Conservation (phyloP, 2,888 invertebrate genomes). For the Stomorhina lunata region DNA sequence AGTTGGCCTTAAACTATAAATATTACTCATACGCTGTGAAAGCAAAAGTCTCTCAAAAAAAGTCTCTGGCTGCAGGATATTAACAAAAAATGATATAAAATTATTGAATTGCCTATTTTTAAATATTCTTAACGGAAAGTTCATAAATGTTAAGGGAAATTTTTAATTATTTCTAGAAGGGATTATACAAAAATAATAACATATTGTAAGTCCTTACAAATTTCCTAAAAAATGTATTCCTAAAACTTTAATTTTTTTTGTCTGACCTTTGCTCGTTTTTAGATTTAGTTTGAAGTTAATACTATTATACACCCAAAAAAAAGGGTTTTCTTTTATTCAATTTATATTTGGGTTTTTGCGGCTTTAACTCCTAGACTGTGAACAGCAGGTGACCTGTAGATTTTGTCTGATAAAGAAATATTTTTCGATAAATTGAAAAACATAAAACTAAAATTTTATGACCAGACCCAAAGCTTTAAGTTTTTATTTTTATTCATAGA, state of each 20-base stretch:
- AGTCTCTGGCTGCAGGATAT: no score
- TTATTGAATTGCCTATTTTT: no score
- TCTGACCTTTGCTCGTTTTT: not conserved
- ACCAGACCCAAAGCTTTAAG: not conserved
- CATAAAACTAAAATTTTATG: not conserved
- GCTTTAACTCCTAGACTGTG: not conserved
- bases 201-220: no score
- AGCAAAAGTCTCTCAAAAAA: no score
- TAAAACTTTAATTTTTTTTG: not conserved
- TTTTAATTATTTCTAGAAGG: no score
- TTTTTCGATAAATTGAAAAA: not conserved
- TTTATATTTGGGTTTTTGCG: not conserved
- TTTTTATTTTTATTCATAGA: no score
- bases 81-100: no score
- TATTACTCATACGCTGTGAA: not conserved
- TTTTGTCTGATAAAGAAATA: not conserved
- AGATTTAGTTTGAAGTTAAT: not conserved
- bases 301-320: not conserved
- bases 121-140: no score
- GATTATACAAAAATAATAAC: no score
- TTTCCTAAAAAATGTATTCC: no score
- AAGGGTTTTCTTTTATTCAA: not conserved
- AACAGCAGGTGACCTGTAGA: not conserved
- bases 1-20: slow-evolving; percentile 13
- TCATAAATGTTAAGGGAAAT: no score